phyloP scores from a whole-genome alignment of 2,797 vertebrate genomes.

The Myotis vivesi region DNA sequence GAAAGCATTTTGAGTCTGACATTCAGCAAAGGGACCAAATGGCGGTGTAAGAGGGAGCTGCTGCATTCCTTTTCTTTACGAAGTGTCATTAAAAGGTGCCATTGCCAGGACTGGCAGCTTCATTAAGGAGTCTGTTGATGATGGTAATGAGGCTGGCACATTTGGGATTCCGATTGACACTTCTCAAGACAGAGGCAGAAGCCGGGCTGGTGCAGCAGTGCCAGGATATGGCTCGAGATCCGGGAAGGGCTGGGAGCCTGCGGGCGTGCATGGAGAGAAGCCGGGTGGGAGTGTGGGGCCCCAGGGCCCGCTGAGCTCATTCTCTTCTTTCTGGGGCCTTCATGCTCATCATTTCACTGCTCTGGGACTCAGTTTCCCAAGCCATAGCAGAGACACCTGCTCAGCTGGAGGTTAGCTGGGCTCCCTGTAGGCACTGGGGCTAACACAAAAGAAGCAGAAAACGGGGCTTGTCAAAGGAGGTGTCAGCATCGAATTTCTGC shows the following conservation, averaged over 20 bases:
- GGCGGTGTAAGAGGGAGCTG: neutral
- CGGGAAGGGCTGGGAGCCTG: neutral
- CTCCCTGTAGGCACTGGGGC: neutral
- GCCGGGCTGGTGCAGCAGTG: neutral
- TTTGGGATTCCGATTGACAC: constrained; percentile 67
- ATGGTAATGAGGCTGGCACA: constrained; percentile 69
- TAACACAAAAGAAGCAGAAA: neutral
- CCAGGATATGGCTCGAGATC: neutral
- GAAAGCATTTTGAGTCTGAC: neutral
- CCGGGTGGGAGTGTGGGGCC: neutral
- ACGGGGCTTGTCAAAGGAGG: accelerated
- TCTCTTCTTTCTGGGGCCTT: neutral
- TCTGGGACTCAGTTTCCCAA: neutral
- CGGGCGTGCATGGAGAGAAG: accelerated
- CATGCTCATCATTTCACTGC: neutral
- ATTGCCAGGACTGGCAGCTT: constrained; percentile 67
- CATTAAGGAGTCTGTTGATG: constrained; percentile 67
- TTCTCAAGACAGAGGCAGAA: constrained; percentile 64
- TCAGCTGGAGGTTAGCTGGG: accelerated
- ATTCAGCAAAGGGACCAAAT: constrained; percentile 15
- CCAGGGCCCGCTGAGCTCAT: neutral
- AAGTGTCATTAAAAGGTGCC: constrained; percentile 65
- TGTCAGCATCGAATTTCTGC: neutral
- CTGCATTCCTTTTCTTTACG: neutral
- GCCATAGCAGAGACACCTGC: neutral